Evolutionary conservation across 2,888 invertebrate species (phyloP).

Genomic region (Caenorhabditis imperialis): DNA sequence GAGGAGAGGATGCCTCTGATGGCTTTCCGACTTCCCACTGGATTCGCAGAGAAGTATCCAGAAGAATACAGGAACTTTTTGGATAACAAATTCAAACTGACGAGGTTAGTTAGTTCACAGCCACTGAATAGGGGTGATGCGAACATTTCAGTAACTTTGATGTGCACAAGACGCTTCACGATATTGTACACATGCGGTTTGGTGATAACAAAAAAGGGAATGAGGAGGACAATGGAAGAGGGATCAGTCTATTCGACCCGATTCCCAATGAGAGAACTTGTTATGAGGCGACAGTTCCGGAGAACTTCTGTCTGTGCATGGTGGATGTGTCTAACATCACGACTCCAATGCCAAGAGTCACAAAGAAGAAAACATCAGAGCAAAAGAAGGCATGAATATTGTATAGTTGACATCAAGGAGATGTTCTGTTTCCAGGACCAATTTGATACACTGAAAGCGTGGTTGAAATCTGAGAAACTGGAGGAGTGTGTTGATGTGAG

Average conservation of each 20-base stretch:
- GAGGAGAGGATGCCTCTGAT: conserved; percentile 79
- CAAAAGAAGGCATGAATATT: too few species aligned
- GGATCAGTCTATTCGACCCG: conserved; percentile 63
- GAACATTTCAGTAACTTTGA: conserved; percentile 80
- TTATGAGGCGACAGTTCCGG: conserved; percentile 62
- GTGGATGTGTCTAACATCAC: conserved; percentile 32
- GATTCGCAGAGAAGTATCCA: conserved; percentile 73
- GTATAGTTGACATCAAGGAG: too few species aligned
- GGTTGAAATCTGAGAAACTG: conserved; percentile 50
- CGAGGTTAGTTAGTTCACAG: conserved; percentile 32
- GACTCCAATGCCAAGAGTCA: conserved; percentile 8
- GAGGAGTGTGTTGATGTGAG: conserved; percentile 42
- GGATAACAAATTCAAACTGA: conserved; percentile 57
- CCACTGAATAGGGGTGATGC: too few species aligned
- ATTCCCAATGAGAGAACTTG: conserved; percentile 61
- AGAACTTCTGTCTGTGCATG: conserved; percentile 70
- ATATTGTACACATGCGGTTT: conserved; percentile 67
- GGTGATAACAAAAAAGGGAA: conserved; percentile 28
- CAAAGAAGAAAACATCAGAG: conserved; percentile 11
- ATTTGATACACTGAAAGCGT: conserved; percentile 41
- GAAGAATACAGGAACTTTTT: conserved; percentile 55
- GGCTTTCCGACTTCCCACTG: conserved; percentile 78
- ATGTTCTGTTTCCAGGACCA: conserved; percentile 34
- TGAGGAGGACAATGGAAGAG: conserved; percentile 41
- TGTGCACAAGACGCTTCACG: conserved; percentile 78